Conservation (phyloP, 2,888 invertebrate genomes). For the Ochlodes sylvanus region DNA sequence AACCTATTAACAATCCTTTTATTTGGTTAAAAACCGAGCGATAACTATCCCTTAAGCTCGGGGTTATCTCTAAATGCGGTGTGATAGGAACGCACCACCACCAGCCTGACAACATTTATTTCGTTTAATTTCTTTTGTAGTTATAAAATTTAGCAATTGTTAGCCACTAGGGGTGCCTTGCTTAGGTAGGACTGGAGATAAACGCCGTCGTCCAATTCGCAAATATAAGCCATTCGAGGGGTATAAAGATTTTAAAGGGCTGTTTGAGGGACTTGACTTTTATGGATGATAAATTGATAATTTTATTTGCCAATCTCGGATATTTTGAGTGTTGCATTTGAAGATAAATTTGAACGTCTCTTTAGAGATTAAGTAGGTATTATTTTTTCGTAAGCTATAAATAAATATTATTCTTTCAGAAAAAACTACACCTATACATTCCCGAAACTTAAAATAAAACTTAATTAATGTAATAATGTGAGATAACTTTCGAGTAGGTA, state of each 20-base stretch:
- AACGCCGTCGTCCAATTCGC: slow-evolving; percentile 21
- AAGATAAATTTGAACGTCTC: not conserved
- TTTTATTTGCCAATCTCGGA: slow-evolving; percentile 6
- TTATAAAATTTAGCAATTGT: slow-evolving; percentile 36
- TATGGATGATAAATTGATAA: slow-evolving; percentile 18
- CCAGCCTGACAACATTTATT: slow-evolving; percentile 14
- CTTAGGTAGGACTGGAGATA: slow-evolving; percentile 23
- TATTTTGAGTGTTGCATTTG: not conserved
- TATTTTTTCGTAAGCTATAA: not conserved
- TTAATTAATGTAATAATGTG: too few species aligned
- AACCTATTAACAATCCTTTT: not conserved
- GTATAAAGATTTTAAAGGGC: slow-evolving; percentile 27
- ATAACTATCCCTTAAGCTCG: slow-evolving; percentile 30
- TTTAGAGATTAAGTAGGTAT: not conserved
- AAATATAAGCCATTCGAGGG: slow-evolving; percentile 24
- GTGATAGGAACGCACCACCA: slow-evolving; percentile 19
- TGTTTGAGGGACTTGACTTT: slow-evolving; percentile 6
- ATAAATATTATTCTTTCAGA: too few species aligned
- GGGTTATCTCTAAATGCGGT: slow-evolving; percentile 18
- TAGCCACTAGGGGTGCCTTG: slow-evolving; percentile 22
- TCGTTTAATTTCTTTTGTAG: slow-evolving; percentile 34
- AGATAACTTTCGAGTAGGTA: too few species aligned
- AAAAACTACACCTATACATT: too few species aligned
- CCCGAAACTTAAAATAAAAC: too few species aligned
- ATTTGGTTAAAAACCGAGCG: not conserved